Evolutionary conservation across 2,888 invertebrate genomes (phyloP), one percentile per base, ranked within the genome.

Genomic region (Sarcophaga caerulescens): DNA sequence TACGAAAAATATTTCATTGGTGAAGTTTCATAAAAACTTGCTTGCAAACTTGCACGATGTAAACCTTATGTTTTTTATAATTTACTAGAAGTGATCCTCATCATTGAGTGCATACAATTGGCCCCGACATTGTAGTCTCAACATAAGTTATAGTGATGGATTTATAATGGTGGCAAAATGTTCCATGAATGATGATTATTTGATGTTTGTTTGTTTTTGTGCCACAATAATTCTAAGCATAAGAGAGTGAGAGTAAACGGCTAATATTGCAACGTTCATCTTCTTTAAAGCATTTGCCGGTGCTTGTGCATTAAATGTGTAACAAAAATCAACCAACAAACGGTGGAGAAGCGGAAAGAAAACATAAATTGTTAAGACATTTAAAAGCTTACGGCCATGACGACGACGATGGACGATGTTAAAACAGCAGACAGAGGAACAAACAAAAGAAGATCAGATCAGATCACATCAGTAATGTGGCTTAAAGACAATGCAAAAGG

Each of bases 281-380:
- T n/a, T 35, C 63, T 74, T 78, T 62, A 14, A 83, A 79, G 12
- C 52, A 52, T 17, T 52, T 52, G 52, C 52, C 17, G 62, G 47
- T 63, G 45, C 74, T 45, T 35, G 62, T 62, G 63, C 74, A 74
- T 47, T 63, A 74, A 52, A 52, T 17, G 4, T 52, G 52, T 52
- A 74, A 74, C 63, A 63, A 60, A 17, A 71, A 71, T 71, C 57
- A n/a, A 17, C 71, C 59, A 23, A 14, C 60, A 25, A 10, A 57
- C 1, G 8, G 14, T 23, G 21, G 6, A 25, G 21, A 23, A 10
- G 14, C 52, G 63, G 62, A 71, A 78, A 60, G 78, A 85, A 69
- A 85, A 81, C 80, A 86, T 83, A 86, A 86, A 81, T 86, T 86
- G 83, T 77, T 86, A 73, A 76, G 85, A 83, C 85, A 81, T 81